Base-by-base conservation (phyloP, 2,797 vertebrate genomes). In the Hoplostethus mediterraneus region DNA sequence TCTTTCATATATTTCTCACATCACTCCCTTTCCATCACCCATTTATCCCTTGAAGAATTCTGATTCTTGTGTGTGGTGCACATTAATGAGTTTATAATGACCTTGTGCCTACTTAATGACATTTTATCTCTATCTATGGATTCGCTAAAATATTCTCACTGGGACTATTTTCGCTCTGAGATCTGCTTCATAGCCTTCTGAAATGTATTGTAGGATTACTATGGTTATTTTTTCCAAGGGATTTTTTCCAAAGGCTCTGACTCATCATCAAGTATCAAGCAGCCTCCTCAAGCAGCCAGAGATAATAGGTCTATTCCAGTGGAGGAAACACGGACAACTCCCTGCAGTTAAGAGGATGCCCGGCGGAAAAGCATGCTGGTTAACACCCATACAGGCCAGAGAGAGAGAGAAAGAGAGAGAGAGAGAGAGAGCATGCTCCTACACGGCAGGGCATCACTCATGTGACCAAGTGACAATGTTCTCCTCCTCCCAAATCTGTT, bases 281-380 rank as follows among this genome's bases (percentile, higher is more conserved):
- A 31, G 61, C 58, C 8, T 62, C 70, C 63, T 77, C 61, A 65
- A 61, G 55, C 64, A 72, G 55, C 53, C 68, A 53, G 48, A 71
- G 82, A 56, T 87, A 82, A 90, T 71, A 49, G 75, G 45, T 63
- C 51, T 63, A 16, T 72, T 71, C 84, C 57, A 71, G 10, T 21
- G 55, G 67, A 63, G 40, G 53, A 79, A 82, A 81, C 36, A 33
- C 57, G 59, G 68, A 75, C 30, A 31, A 72, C 77, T 84, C 71
- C 75, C 77, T 75, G 70, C 72, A 73, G 79, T 85, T 76, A 83
- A 47, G 63, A 79, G 78, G 77, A 69, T 2, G 76, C 67, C 42
- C 17, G 40, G 11, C 78, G 83, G 75, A 79, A 84, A 85, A 85
- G 77, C 79, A 81, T 78, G 79, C 64, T 48, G 71, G 77, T 74